phyloP scores from a whole-genome alignment of 1,140 invertebrate genomes.

The Potamilus streckersoni region DNA sequence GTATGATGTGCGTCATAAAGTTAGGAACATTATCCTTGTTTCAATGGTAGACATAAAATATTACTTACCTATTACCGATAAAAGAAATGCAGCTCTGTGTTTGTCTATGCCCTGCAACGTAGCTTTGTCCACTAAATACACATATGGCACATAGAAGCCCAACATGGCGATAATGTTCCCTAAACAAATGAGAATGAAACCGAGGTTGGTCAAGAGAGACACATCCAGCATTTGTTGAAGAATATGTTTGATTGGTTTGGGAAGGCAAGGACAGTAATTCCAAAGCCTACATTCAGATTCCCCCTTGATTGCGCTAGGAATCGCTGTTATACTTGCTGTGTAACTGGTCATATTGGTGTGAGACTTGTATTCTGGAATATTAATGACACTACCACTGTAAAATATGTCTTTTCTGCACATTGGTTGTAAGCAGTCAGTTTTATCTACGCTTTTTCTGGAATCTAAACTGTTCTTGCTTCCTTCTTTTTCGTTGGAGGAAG shows the following conservation, averaged over 20 bases:
- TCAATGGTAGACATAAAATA: neutral
- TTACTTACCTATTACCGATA: slow-evolving; percentile 63
- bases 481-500: slow-evolving; percentile 40
- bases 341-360: slow-evolving; percentile 84
- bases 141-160: slow-evolving; percentile 95
- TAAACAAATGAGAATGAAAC: slow-evolving; percentile 78
- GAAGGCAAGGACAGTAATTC: slow-evolving; percentile 78
- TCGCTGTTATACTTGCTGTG: slow-evolving; percentile 64
- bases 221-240: slow-evolving; percentile 90
- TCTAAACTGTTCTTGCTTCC: slow-evolving; percentile 8
- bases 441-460: slow-evolving; percentile 38
- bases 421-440: slow-evolving; percentile 81
- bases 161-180: slow-evolving; percentile 96
- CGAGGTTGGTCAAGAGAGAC: slow-evolving; percentile 77
- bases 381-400: slow-evolving; percentile 93
- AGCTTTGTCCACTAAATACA: slow-evolving; percentile 90
- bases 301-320: slow-evolving; percentile 28
- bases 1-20: too few species aligned
- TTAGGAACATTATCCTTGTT: too few species aligned
- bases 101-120: slow-evolving; percentile 76
- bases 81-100: slow-evolving; percentile 55
- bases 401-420: slow-evolving; percentile 98
- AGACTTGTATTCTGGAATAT: slow-evolving; percentile 88
- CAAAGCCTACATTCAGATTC: slow-evolving; percentile 20
- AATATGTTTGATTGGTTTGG: slow-evolving; percentile 74